These are phyloP conservation scores for Drosophila suboccidentalis DNA, from an alignment of 2,888 invertebrate species.

Conservation along the genomic window DNA sequence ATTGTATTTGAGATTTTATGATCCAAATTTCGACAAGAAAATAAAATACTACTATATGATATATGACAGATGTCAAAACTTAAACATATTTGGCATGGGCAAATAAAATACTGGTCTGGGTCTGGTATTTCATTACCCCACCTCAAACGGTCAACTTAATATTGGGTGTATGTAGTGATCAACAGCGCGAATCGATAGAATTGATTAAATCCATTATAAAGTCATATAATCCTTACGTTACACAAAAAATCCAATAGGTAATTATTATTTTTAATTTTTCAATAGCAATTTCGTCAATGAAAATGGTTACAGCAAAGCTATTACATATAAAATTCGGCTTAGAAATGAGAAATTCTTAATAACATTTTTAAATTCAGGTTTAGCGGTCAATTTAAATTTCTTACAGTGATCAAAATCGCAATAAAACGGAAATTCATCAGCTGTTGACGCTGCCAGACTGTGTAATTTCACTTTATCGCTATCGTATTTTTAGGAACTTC, in stretches of 20 bases:
- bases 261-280: background rate
- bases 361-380: background rate
- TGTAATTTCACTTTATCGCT: background rate
- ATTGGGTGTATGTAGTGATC: background rate
- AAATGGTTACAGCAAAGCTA: background rate
- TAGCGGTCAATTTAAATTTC: background rate
- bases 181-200: background rate
- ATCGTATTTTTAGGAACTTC: background rate
- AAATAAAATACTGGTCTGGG: conserved; percentile 5
- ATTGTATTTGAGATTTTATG: background rate
- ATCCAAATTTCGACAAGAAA: background rate
- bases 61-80: background rate
- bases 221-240: background rate
- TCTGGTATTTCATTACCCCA: background rate
- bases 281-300: background rate
- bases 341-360: background rate
- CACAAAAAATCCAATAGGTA: background rate
- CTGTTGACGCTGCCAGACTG: background rate
- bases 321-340: background rate
- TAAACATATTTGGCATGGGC: background rate
- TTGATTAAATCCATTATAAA: background rate
- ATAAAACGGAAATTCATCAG: background rate
- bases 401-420: background rate
- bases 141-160: background rate
- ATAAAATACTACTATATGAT: conserved; percentile 6